phyloP scores from a whole-genome alignment of 2,888 invertebrate genomes.

The Lymantria monacha region DNA sequence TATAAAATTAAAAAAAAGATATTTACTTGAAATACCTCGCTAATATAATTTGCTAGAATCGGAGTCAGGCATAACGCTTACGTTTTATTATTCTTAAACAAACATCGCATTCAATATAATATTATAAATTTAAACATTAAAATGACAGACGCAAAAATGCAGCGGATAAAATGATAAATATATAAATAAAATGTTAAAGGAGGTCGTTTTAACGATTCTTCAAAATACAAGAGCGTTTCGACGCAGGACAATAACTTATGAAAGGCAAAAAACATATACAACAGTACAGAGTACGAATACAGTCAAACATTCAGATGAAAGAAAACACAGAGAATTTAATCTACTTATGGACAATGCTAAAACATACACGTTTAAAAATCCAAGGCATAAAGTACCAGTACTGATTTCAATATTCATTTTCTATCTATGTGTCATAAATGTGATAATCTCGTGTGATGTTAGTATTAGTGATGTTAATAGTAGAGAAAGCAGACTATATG shows the following conservation, averaged over 20 bases:
- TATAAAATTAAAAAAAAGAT: no score
- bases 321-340: constrained; percentile 35
- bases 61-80: background rate
- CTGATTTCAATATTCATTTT: constrained; percentile 63
- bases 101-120: constrained; percentile 33
- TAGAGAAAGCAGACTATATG: constrained; percentile 39
- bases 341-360: constrained; percentile 68
- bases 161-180: constrained; percentile 60
- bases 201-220: constrained; percentile 73
- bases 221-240: constrained; percentile 48
- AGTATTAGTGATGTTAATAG: constrained; percentile 66
- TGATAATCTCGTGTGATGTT: constrained; percentile 77
- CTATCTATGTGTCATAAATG: constrained; percentile 71
- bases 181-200: constrained; percentile 66
- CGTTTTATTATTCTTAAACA: constrained; percentile 13
- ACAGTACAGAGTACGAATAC: constrained; percentile 50
- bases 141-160: constrained; percentile 32
- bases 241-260: constrained; percentile 47
- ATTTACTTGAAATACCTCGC: no score
- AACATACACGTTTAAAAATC: constrained; percentile 67
- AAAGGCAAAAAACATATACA: constrained; percentile 48
- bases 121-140: constrained; percentile 10
- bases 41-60: no score
- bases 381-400: constrained; percentile 38
- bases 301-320: constrained; percentile 29